Base-by-base conservation (phyloP, 2,113 vertebrate species). In the Toxotes jaculatrix region DNA sequence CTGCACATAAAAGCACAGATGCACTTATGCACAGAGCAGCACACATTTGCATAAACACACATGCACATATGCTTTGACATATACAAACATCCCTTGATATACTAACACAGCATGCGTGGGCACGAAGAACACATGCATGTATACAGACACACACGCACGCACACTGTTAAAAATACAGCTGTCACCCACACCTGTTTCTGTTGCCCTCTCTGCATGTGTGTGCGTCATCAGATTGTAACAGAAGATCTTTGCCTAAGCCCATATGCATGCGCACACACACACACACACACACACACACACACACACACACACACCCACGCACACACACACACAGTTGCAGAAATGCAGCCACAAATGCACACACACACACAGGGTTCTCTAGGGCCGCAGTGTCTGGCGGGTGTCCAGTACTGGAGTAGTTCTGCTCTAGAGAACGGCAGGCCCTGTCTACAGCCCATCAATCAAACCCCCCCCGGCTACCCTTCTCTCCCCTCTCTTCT, bases 371-470 rank as follows among this genome's bases (percentile, higher is more conserved):
- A 76, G 17, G 51, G 80, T 79, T 90, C 83, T 90, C 82, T 51
- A 38, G 81, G 87, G 78, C 83, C 80, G 87, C 80, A 77, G 80
- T 76, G 79, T 91, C 77, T 87, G 84, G 85, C 80, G 36, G 77
- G 73, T 74, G 84, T 93, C 87, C 88, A 89, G 84, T 59, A 38
- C 76, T 74, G 81, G 87, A 92, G 88, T 89, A 78, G 84, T 90
- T 89, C 92, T 83, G 87, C 87, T 88, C 80, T 80, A 70, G 84
- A 91, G 89, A 90, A 85, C 69, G 75, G 67, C 77, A 42, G 74
- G 67, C 59, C 84, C 72, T 86, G 84, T 91, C 89, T 82, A 59
- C 78, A 84, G 68, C 79, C 88, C 86, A 92, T 92, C 91, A 89
- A 89, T 92, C 90, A 92, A 87, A 68, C 43, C 73, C 74, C 71